Evolutionary conservation across 2,888 invertebrate genomes (phyloP).

Genomic region (Charanyca ferruginea): DNA sequence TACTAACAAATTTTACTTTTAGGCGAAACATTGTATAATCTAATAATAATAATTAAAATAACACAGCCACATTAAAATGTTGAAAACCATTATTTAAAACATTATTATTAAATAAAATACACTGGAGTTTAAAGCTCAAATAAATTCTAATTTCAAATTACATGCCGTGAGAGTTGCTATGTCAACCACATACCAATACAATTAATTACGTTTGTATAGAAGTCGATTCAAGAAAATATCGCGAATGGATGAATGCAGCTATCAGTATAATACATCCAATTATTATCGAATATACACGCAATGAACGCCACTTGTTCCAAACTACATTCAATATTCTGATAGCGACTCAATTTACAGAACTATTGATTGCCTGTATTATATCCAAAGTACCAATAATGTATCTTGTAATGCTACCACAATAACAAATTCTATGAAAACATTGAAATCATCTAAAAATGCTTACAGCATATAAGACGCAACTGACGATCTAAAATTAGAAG

Average conservation of each 20-base stretch:
- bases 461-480: conserved; percentile 52
- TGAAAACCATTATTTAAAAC: neutral
- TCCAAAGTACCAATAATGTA: conserved; percentile 16
- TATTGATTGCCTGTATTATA: conserved; percentile 33
- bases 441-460: conserved; percentile 43
- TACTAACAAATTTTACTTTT: neutral
- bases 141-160: neutral
- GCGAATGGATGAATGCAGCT: neutral
- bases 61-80: neutral
- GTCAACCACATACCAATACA: neutral
- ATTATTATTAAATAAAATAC: no score
- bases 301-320: conserved; percentile 7
- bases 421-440: conserved; percentile 36
- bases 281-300: conserved; percentile 7
- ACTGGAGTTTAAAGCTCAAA: neutral
- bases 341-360: conserved; percentile 15
- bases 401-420: conserved; percentile 19
- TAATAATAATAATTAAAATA: neutral
- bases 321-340: conserved; percentile 12
- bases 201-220: conserved; percentile 12
- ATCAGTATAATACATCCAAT: conserved; percentile 8
- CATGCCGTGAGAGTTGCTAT: neutral
- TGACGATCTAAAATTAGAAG: conserved; percentile 58
- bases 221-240: conserved; percentile 2
- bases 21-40: neutral